Base-by-base conservation (phyloP, 2,888 invertebrate species). In the Formica aserva region DNA sequence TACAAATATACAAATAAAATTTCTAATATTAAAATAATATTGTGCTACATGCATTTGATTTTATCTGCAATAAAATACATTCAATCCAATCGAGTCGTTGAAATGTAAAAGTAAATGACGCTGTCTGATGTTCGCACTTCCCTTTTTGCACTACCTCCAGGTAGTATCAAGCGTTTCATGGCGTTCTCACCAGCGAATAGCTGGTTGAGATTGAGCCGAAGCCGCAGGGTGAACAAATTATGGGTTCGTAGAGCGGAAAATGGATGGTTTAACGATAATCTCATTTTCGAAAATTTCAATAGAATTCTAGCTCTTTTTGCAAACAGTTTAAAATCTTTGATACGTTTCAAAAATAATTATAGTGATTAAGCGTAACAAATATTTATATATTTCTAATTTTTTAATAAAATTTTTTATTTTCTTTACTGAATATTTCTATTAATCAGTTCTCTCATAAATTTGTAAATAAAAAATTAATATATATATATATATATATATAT, bases 171-270 rank as follows among this genome's bases (percentile, higher is more conserved):
- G 55, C 15, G 29, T 77, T 55, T 69, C 69, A 55, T 67, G 8
- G 48, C 48, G 15, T 52, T n/a, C n/a, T 52, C 48, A 1, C 18
- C 1, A 52, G 69, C 38, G 69, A 67, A 74, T 60, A 69, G 38
- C 69, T 29, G 48, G 69, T 77, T 55, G 69, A 52, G 77, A 69
- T 45, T n/a, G 71, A 41, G 11, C 29, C n/a, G 55, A 67, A 71
- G 77, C 77, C 77, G 55, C 71, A 41, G 55, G 77, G 55, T 77
- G 69, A 77, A 69, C 69, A 55, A 77, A 77, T 77, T 77, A 77
- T 26, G 69, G 38, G 55, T 26, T 67, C 55, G 69, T 26, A 29
- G 41, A 57, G 67, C 67, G 38, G 71, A 69, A 77, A 77, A 77
- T 77, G 38, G 45, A 38, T 66, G 52, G 55, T 55, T 48, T 48